phyloP scores from a whole-genome alignment of 1,140 invertebrate species.

The Berghia stephanieae region DNA sequence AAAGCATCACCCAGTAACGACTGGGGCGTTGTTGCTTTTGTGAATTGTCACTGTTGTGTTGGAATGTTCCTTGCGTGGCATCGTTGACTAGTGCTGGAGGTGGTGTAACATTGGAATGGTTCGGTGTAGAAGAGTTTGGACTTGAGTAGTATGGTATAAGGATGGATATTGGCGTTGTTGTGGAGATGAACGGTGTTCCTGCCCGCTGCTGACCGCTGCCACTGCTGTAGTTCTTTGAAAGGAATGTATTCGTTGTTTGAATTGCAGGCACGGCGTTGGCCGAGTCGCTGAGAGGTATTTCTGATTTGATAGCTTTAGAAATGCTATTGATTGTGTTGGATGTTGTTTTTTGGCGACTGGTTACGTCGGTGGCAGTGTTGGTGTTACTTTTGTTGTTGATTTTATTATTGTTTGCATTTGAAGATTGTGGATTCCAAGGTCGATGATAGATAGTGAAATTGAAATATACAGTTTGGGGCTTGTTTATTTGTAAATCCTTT shows the following conservation, averaged over 20 bases:
- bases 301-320: too few relatives aligned
- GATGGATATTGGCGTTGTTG: constrained; percentile 26
- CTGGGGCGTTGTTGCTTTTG: neutral
- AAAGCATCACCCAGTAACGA: constrained; percentile 37
- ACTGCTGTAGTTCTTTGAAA: too few relatives aligned
- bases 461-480: constrained; percentile 48
- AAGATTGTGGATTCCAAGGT: constrained; percentile 12
- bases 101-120: too few relatives aligned
- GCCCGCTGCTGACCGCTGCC: neutral
- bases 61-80: too few relatives aligned
- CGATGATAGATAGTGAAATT: constrained; percentile 44
- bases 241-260: too few relatives aligned
- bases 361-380: neutral
- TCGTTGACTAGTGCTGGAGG: too few relatives aligned
- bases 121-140: too few relatives aligned
- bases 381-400: neutral
- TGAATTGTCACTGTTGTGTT: neutral
- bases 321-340: too few relatives aligned
- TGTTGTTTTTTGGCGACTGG: neutral
- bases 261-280: too few relatives aligned
- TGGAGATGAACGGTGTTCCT: neutral
- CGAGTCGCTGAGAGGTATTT: too few relatives aligned
- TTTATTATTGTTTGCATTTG: neutral
- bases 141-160: neutral
- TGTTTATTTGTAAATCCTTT: constrained; percentile 45